Percentiles rank a stretch among this genome's conserved stretches.
Evolutionary conservation across 2,113 vertebrate genomes (phyloP).

Genomic region (Percina caprodes): DNA sequence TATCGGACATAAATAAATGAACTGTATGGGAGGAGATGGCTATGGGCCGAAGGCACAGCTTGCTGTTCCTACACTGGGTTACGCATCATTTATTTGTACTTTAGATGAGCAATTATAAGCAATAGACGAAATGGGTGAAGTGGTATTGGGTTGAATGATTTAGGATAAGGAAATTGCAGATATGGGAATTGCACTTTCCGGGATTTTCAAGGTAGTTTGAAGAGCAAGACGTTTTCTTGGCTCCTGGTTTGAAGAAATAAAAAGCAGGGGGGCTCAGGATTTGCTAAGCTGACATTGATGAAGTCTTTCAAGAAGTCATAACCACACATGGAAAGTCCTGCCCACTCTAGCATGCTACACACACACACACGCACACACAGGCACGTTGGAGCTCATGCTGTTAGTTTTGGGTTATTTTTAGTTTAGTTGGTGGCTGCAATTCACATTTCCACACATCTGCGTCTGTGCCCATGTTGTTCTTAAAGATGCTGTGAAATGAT

Average conservation of each 20-base stretch:
- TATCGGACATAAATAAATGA: conserved; percentile 26
- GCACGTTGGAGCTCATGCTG: not conserved
- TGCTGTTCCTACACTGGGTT: conserved; percentile 7
- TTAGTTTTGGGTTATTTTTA: conserved; percentile 64
- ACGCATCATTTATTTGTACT: conserved; percentile 57
- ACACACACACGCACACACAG: conserved; percentile 39
- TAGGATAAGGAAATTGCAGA: conserved; percentile 54
- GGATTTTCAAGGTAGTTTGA: conserved; percentile 19
- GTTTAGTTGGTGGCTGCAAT: conserved; percentile 57
- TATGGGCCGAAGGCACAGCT: conserved; percentile 20
- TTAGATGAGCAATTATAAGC: conserved; percentile 54
- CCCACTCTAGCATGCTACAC: conserved; percentile 41
- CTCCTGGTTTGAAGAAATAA: conserved; percentile 30
- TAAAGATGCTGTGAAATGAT: conserved; percentile 56
- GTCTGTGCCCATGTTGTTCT: conserved; percentile 57
- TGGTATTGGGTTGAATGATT: conserved; percentile 55
- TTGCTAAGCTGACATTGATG: conserved; percentile 63
- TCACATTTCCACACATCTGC: conserved; percentile 61
- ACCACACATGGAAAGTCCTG: conserved; percentile 59
- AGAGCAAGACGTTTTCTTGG: conserved; percentile 54
- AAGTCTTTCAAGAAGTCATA: conserved; percentile 63
- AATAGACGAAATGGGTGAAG: conserved; percentile 42
- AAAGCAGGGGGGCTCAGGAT: conserved; percentile 43
- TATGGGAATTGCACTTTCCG: conserved; percentile 50
- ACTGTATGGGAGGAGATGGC: conserved; percentile 23